Conservation (phyloP, 1,140 invertebrate genomes). For the Bombus picipes region DNA sequence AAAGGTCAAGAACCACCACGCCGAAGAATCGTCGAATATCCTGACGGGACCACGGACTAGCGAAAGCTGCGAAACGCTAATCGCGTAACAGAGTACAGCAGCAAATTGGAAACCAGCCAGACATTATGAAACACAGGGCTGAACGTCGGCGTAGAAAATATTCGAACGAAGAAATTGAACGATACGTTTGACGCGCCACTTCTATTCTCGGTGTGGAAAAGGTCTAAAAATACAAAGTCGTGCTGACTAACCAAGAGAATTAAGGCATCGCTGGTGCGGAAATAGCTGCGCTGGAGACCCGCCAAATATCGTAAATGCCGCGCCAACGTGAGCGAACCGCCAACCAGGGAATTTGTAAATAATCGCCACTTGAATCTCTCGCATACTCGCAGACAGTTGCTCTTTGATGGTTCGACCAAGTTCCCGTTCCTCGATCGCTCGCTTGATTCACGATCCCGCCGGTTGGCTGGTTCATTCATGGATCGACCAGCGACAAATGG, state of each 20-base stretch:
- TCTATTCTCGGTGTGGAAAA: slow-evolving; percentile 20
- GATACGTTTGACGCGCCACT: neutral
- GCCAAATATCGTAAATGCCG: slow-evolving; percentile 34
- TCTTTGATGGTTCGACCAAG: neutral
- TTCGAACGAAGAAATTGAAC: slow-evolving; percentile 18
- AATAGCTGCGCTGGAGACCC: neutral
- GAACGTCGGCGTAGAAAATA: neutral
- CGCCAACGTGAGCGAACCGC: neutral
- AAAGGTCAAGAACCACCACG: neutral
- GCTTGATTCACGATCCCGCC: neutral
- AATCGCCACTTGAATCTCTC: slow-evolving; percentile 4
- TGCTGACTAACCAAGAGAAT: slow-evolving; percentile 16
- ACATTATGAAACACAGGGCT: slow-evolving; percentile 23
- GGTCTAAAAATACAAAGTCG: slow-evolving; percentile 29
- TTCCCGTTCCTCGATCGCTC: neutral
- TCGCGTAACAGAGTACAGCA: slow-evolving; percentile 3
- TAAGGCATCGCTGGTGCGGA: neutral
- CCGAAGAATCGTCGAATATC: no score
- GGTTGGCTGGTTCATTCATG: slow-evolving; percentile 26
- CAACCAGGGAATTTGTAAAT: slow-evolving; percentile 19
- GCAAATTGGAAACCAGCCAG: slow-evolving; percentile 11
- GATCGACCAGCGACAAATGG: neutral
- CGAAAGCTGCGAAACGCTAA: neutral
- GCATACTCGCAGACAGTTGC: neutral
- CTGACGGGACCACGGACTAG: no score